Conservation (phyloP, 2,888 invertebrate species). For the Caenorhabditis sp. region DNA sequence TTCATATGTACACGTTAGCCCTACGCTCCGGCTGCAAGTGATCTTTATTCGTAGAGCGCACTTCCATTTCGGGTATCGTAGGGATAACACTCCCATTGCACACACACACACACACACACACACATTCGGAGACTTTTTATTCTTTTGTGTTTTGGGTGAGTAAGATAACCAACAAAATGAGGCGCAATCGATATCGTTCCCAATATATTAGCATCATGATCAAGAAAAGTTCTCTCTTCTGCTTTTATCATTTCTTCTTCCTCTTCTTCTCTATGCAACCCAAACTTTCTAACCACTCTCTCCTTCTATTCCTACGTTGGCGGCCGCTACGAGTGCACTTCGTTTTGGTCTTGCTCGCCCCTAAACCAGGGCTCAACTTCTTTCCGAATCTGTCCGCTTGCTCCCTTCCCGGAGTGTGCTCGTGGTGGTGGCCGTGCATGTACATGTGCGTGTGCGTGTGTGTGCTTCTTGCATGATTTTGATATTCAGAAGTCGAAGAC, state of each 20-base stretch:
- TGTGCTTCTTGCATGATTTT: constrained; percentile 2
- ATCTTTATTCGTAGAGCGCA: no score
- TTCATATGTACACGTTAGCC: constrained; percentile 29
- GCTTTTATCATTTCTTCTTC: constrained; percentile 9
- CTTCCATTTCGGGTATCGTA: not conserved
- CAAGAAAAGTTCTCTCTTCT: constrained; percentile 8
- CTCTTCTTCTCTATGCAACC: constrained; percentile 1
- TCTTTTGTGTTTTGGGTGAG: constrained; percentile 42
- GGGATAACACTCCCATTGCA: constrained; percentile 43
- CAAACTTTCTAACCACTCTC: constrained; percentile 1
- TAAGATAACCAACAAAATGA: constrained; percentile 40
- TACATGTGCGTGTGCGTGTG: constrained; percentile 34
- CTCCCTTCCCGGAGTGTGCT: constrained; percentile 42
- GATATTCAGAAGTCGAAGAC: constrained; percentile 43
- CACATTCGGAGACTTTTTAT: constrained; percentile 22
- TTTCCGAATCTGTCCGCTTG: constrained; percentile 4
- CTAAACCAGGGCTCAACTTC: constrained; percentile 23
- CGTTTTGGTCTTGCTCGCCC: constrained; percentile 51
- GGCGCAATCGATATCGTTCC: constrained; percentile 50
- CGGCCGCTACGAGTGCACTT: constrained; percentile 51
- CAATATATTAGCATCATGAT: not conserved
- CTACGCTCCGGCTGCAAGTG: no score
- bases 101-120: constrained; percentile 34
- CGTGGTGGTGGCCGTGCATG: constrained; percentile 54
- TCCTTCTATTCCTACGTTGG: constrained; percentile 15